A percentile compares a stretch with the other conserved stretches of the same genome.
phyloP scores from a whole-genome alignment of 2,888 invertebrate species.

The Cerceris rybyensis region DNA sequence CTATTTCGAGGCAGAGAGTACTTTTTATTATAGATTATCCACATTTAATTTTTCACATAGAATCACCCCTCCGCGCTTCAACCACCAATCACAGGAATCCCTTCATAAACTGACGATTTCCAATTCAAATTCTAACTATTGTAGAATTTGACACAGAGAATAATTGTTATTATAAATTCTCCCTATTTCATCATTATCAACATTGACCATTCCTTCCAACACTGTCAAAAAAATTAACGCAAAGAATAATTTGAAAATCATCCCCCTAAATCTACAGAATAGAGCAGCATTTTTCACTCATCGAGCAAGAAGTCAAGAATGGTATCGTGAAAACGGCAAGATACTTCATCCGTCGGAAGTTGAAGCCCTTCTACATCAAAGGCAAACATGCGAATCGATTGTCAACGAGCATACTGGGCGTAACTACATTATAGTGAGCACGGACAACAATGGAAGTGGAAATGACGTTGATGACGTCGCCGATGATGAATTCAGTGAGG shows the following conservation, averaged over 20 bases:
- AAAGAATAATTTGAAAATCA: not conserved
- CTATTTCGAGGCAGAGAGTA: too few relatives aligned
- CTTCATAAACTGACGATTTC: too few relatives aligned
- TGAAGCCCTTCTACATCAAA: slow-evolving; percentile 35
- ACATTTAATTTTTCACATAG: too few relatives aligned
- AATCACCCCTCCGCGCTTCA: too few relatives aligned
- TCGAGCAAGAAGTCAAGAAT: slow-evolving; percentile 65
- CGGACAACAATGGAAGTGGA: slow-evolving; percentile 8
- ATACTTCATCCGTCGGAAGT: slow-evolving; percentile 33
- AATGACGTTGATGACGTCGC: not conserved
- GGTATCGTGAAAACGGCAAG: slow-evolving; percentile 52
- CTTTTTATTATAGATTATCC: too few relatives aligned
- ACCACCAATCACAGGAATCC: too few relatives aligned
- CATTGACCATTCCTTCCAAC: not conserved
- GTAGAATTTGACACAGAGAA: too few relatives aligned
- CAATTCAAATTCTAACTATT: too few relatives aligned
- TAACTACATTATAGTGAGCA: slow-evolving; percentile 39
- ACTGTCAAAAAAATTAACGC: not conserved
- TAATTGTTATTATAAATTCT: too few relatives aligned
- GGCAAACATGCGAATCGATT: slow-evolving; percentile 20
- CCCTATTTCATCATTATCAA: too few relatives aligned
- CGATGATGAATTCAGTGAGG: slow-evolving; percentile 10
- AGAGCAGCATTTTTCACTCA: slow-evolving; percentile 68
- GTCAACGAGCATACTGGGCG: slow-evolving; percentile 23
- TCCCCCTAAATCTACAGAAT: slow-evolving; percentile 59